Evolutionary conservation across 2,113 vertebrate species (phyloP), one percentile per base, ranked within the genome.

Genomic region (Geococcyx californianus): DNA sequence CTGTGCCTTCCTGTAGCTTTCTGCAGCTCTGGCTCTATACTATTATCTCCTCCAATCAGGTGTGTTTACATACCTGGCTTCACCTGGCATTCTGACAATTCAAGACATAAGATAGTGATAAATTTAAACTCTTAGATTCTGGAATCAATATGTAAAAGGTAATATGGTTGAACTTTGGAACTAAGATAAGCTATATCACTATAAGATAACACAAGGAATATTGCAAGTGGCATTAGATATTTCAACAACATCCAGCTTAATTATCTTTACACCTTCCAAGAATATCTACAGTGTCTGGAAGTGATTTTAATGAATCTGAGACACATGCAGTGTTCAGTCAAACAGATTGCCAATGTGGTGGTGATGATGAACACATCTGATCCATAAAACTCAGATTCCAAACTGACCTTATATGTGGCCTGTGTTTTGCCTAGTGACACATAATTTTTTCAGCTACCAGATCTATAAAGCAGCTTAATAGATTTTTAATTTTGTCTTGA

Each of bases 291-390:
- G 29, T 72, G 12, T 52, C 38, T 82, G 21, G 7, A 83, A 85
- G 18, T 29, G 5, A 59, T 90, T 85, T 49, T 60, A 60, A 64
- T 60, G 44, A 34, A 31, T 76, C 33, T 73, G 84, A 68, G 54
- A 40, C 52, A 55, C 78, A 28, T 36, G 33, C 25, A 51, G 15
- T 75, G 26, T 85, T 87, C 69, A 75, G 56, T 60, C 66, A 73
- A 73, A 44, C 68, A 44, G 29, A 72, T 75, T 85, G 75, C 16
- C 13, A 42, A 18, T 0, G 0, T 1, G 55, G 16, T 40, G 9
- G 16, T 80, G 80, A 64, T 80, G 80, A 64, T 55, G 69, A 84
- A 73, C 13, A 33, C 11, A 74, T 52, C 40, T 66, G 64, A 84
- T 33, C 19, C 47, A 42, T 89, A 66, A 87, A 93, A 74, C 8